These are phyloP conservation scores for Leptura quadrifasciata DNA, from an alignment of 2,888 invertebrate genomes.

Conservation along the genomic window DNA sequence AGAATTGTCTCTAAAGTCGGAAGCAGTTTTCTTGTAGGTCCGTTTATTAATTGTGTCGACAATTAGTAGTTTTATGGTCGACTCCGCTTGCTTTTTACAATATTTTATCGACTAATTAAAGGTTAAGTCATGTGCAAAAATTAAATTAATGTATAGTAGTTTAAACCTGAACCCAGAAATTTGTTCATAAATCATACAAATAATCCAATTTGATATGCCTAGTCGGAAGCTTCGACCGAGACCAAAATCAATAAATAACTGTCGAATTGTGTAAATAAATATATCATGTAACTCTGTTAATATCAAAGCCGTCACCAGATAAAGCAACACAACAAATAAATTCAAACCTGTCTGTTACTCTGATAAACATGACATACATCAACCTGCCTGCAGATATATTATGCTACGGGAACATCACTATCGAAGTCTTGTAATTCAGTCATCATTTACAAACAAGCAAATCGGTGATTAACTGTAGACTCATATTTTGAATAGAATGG, in stretches of 20 bases:
- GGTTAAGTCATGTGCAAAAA: no score
- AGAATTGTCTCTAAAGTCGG: no score
- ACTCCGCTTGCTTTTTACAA: background rate
- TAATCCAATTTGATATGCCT: background rate
- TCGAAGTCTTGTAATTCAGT: no score
- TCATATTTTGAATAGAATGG: no score
- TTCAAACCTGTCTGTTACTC: background rate
- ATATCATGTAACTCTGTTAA: background rate
- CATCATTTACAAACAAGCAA: no score
- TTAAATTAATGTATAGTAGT: no score
- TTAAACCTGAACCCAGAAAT: background rate
- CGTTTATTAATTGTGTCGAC: background rate
- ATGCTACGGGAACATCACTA: no score
- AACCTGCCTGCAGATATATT: no score
- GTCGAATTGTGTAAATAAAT: background rate
- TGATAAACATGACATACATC: background rate
- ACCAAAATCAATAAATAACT: background rate
- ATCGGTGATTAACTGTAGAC: no score
- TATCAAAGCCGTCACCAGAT: background rate
- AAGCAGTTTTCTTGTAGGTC: no score
- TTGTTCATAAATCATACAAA: background rate
- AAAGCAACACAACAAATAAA: background rate
- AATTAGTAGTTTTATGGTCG: background rate
- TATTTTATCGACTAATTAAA: no score
- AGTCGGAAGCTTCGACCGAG: background rate